Percentiles rank a stretch among this genome's conserved stretches.
These are phyloP conservation scores for Periophthalmus modestus DNA, from an alignment of 2,113 vertebrate genomes.

Conservation along the genomic window DNA sequence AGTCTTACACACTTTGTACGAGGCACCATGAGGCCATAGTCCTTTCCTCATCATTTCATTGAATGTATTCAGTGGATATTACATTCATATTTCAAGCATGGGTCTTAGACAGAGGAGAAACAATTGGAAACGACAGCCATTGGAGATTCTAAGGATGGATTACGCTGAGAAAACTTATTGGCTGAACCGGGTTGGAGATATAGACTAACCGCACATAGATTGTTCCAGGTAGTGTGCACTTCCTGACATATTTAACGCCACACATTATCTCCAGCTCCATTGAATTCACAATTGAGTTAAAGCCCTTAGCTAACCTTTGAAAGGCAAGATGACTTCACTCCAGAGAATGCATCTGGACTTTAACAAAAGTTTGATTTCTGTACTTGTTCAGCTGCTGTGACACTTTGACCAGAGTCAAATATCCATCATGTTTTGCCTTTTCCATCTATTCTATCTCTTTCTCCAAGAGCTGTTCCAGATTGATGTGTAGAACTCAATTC, in stretches of 20 bases:
- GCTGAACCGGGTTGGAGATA: background rate
- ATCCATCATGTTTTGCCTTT: no score
- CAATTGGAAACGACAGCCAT: background rate
- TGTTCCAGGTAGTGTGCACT: background rate
- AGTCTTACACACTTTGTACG: conserved; percentile 3
- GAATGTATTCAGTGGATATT: background rate
- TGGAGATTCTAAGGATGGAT: background rate
- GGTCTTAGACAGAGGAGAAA: conserved; percentile 1
- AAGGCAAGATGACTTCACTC: no score
- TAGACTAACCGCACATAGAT: conserved; percentile 1
- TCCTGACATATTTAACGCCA: background rate
- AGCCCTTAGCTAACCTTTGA: no score
- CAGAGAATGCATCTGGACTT: no score
- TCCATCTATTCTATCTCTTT: no score
- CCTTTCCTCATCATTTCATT: conserved; percentile 3
- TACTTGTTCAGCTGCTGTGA: no score
- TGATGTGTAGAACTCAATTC: no score
- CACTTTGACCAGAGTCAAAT: no score
- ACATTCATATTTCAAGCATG: background rate
- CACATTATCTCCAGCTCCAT: background rate
- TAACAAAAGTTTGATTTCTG: no score
- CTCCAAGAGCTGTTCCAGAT: no score
- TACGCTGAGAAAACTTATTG: background rate
- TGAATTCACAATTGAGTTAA: no score
- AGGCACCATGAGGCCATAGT: conserved; percentile 3